Evolutionary conservation across 2,888 invertebrate species (phyloP), one percentile per base, ranked within the genome.

Genomic region (Acleris laterana): DNA sequence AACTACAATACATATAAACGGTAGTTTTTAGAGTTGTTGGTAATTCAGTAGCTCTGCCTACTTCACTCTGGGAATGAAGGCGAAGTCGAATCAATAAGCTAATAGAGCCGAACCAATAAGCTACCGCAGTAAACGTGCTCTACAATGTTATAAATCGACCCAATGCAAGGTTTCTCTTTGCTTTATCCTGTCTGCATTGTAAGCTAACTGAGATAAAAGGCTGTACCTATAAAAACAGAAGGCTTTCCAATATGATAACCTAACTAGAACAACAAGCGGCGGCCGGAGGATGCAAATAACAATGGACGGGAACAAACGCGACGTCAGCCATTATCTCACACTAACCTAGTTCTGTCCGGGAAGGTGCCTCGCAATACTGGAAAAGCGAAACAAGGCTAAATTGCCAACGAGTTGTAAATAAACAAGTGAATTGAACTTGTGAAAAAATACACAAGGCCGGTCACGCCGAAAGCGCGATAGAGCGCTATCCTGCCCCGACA

Each of bases 261-360:
- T 66, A 52, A 62, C 62, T 51, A 57, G 61, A 64, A 68, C 60
- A 75, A 77, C 70, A 75, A 68, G 75, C 74, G 74, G 73, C 74
- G 72, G 76, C 71, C 70, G 67, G 76, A 79, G 77, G 85, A 82
- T 78, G 76, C 81, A 79, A 85, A 87, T 85, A 75, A 75, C 72
- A 87, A 83, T 82, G 71, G 73, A 79, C 75, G 77, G 79, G 83
- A 83, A 84, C 79, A 79, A 79, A 74, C 82, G 77, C 79, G 78
- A 80, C 80, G 78, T 76, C 78, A 76, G 76, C 77, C 81, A 82
- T 84, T 88, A 87, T 87, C 81, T 82, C 80, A 76, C 78, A 81
- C 80, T 84, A 87, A 85, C 85, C 85, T 78, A 88, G 84, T 87
- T 88, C 73, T 75, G 75, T 57, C 51, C 62, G 56, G 62, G 69